Evolutionary conservation across 2,113 vertebrate species (phyloP), one percentile per base, ranked within the genome.

Genomic region (Burhinus bistriatus): DNA sequence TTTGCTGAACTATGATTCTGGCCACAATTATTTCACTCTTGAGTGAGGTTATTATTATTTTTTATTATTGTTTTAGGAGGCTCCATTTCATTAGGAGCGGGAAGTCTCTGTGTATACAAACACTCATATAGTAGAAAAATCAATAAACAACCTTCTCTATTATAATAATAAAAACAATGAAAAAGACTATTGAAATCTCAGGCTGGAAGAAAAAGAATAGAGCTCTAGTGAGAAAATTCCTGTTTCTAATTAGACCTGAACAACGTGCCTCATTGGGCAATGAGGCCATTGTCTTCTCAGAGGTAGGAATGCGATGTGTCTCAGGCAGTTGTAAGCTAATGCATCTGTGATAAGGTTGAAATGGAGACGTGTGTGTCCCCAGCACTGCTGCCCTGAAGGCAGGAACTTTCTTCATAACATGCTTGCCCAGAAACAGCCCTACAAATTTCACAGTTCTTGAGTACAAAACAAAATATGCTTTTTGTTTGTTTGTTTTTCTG

Each of bases 201-300:
- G 25, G 13, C 76, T 52, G 52, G 64, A 71, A 86, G 70, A 66
- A 49, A 15, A 83, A 86, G 82, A 82, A 87, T 29, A 58, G 13
- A 1, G 2, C 6, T 89, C 6, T 40, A 61, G 83, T 42, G 72
- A 93, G 61, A 0, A 7, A 94, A 81, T 87, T 95, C 72, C 83
- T 94, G 73, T 94, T 97, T 96, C 83, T 89, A 89, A 94, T 96
- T 93, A 95, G 75, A 85, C 57, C 69, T 75, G 51, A 70, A 94
- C 82, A 96, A 68, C 15, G 0, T 76, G 71, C 15, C 65, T 79
- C 5, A 1, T 44, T 92, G 82, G 64, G 84, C 79, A 95, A 94
- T 42, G n/a, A 85, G 29, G 49, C 78, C 59, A 81, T 95, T 93
- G 91, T 95, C 95, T 92, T 96, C 90, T 96, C 61, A 87, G 87